Evolutionary conservation across 2,797 vertebrate genomes (phyloP).

Genomic region (Anabas testudineus): DNA sequence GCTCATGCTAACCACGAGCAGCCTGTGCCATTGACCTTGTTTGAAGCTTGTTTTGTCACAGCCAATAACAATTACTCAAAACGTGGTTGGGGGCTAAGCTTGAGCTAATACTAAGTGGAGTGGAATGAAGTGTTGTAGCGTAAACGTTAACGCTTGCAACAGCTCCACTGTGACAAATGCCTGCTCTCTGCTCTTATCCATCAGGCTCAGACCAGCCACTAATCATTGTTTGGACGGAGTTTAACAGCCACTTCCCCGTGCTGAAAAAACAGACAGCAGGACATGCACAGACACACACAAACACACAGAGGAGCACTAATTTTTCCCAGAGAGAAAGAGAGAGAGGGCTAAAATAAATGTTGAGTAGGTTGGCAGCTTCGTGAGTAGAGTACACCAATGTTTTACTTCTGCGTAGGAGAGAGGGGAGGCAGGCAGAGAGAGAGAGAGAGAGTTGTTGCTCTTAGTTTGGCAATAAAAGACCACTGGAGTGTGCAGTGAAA

Average conservation of each 20-base stretch:
- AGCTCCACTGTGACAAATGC: conserved; percentile 54
- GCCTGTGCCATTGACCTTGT: conserved; percentile 51
- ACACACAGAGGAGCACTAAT: conserved; percentile 36
- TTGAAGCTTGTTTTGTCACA: conserved; percentile 41
- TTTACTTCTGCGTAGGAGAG: conserved; percentile 72
- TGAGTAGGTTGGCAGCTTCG: conserved; percentile 75
- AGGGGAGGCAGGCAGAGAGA: conserved; percentile 46
- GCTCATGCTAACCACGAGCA: conserved; percentile 16
- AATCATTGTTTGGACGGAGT: conserved; percentile 56
- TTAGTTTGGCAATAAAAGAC: conserved; percentile 57
- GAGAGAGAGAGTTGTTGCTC: conserved; percentile 43
- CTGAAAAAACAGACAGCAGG: conserved; percentile 15
- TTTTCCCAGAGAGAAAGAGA: conserved; percentile 38
- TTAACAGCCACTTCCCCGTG: conserved; percentile 48
- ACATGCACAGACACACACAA: conserved; percentile 29
- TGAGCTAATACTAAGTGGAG: conserved; percentile 55
- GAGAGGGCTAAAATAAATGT: conserved; percentile 72
- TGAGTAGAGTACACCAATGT: conserved; percentile 64
- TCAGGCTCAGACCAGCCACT: conserved; percentile 51
- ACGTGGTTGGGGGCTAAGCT: conserved; percentile 27
- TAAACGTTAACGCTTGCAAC: conserved; percentile 18
- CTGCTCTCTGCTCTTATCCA: conserved; percentile 37
- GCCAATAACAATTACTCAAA: conserved; percentile 52
- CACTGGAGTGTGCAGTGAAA: conserved; percentile 32
- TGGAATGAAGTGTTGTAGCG: conserved; percentile 43